Conservation (phyloP, 2,888 invertebrate species). For the Pachydiplax longipennis region DNA sequence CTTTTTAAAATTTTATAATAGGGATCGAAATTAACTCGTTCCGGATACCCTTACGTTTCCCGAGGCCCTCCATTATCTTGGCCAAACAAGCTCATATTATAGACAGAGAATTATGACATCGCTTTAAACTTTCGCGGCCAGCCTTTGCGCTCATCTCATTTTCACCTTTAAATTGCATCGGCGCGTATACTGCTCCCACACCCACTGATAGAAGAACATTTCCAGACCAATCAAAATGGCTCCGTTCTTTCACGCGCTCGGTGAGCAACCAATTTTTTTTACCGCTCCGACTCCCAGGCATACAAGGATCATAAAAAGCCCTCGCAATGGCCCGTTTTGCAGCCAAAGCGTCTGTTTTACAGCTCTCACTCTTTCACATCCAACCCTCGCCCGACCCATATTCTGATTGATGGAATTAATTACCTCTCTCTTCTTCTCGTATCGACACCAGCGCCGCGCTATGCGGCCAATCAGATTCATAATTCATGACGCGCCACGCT, state of each 20-base stretch:
- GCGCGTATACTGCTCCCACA: too few relatives aligned
- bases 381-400: neutral
- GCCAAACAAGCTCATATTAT: too few relatives aligned
- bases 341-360: neutral
- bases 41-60: too few relatives aligned
- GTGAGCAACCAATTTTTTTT: neutral
- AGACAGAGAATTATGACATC: too few relatives aligned
- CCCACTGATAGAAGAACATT: neutral
- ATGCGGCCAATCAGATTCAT: neutral
- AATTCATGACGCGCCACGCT: neutral
- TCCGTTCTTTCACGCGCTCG: neutral
- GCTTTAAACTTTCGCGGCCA: too few relatives aligned
- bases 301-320: neutral
- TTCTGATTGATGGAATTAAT: constrained; percentile 1
- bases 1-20: too few relatives aligned
- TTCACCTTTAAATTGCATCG: neutral
- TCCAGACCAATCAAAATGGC: neutral
- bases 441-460: neutral
- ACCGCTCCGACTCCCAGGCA: neutral
- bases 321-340: neutral
- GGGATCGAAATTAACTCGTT: too few relatives aligned
- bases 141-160: neutral
- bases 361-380: neutral
- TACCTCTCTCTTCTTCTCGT: neutral
- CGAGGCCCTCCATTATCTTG: too few relatives aligned